Evolutionary conservation across 2,797 vertebrate species (phyloP), one percentile per base, ranked within the genome.

Genomic region (Sebastes glaucus): DNA sequence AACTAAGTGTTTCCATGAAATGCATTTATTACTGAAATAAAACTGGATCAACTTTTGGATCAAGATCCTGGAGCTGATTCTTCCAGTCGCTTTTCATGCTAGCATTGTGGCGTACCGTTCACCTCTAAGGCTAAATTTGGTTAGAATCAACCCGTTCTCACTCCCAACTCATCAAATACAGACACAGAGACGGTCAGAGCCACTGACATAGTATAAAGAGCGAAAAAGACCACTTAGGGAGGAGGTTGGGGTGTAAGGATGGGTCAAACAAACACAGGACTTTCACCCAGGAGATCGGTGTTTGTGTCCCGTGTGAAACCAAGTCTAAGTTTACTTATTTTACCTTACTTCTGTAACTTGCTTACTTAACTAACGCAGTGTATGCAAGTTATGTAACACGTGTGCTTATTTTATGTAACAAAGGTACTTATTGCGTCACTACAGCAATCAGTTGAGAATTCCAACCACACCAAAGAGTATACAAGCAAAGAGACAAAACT

Each of bases 21-120:
- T 27, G n/a, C 30, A 77, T 56, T 77, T 27, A 71, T 62, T 65
- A 38, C 25, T 63, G 56, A 46, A 38, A 57, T 79, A 28, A 69
- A 80, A 69, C 38, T 57, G 28, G 16, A 64, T 63, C 32, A 32
- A 61, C 23, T 64, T 71, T 76, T 60, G 27, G 52, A 71, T 81
- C 22, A 61, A 25, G 23, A 60, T 23, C 71, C 11, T 35, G 57
- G 32, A 64, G 56, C 28, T 65, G 30, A 53, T 53, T 74, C 57
- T 55, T 78, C 30, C 60, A 60, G 46, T 25, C 7, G 33, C 32
- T 71, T 69, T 73, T 75, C n/a, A 32, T 68, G 22, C 32, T 62
- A 38, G 25, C n/a, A 55, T 42, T 42, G 65, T 28, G 20, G 63
- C 35, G 0, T 63, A 55, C 4, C 1, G 1, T n/a, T 80, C 22